Evolutionary conservation across 2,113 vertebrate genomes (phyloP).

Genomic region (Rafetus swinhoei): DNA sequence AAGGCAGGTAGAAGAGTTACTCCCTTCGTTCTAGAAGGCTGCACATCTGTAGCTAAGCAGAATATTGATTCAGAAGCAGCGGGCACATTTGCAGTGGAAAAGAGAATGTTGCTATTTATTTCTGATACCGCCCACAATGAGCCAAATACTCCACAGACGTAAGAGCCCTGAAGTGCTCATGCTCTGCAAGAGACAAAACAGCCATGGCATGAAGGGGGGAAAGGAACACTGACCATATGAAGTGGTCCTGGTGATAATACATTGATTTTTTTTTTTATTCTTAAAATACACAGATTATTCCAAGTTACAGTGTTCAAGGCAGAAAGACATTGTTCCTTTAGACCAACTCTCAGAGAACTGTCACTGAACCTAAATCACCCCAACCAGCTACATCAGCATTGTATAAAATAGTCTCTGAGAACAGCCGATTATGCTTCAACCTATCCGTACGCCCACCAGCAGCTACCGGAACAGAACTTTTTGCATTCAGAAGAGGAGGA

Average conservation of each 20-base stretch:
- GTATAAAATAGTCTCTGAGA: neutral
- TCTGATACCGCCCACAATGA: neutral
- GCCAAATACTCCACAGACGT: neutral
- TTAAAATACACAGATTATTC: neutral
- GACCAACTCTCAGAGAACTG: neutral
- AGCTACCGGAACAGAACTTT: neutral
- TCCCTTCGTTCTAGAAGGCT: neutral
- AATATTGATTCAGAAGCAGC: neutral
- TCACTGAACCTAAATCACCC: neutral
- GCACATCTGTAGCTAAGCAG: neutral
- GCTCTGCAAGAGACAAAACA: neutral
- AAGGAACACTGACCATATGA: fast-evolving
- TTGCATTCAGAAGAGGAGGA: neutral
- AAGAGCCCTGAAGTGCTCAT: neutral
- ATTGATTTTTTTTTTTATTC: neutral
- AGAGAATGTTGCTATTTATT: neutral
- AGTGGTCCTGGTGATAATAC: neutral
- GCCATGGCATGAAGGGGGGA: neutral
- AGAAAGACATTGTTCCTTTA: fast-evolving
- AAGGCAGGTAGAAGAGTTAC: neutral
- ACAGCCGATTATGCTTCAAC: neutral
- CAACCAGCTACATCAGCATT: neutral
- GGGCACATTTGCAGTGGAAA: neutral
- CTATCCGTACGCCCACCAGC: neutral
- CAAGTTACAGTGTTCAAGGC: neutral